Evolutionary conservation across 2,113 vertebrate genomes (phyloP).

Genomic region (Pipa parva): DNA sequence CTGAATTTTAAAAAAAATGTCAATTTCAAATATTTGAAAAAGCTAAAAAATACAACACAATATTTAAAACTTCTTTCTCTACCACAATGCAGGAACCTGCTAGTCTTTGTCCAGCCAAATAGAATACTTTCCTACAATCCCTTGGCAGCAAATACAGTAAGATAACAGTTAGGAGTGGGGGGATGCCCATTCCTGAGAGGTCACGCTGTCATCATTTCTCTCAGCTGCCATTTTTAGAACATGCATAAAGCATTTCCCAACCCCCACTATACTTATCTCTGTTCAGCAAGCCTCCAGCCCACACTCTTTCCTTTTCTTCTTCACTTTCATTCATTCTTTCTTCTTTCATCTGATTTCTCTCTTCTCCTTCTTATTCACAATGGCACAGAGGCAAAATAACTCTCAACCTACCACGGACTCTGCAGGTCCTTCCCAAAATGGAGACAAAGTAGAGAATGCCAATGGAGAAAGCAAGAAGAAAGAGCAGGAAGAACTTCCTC

Average conservation of each 20-base stretch:
- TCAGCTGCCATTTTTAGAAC: constrained; percentile 27
- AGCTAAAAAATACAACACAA: too few species aligned
- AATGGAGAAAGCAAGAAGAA: constrained; percentile 54
- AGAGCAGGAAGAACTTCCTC: constrained; percentile 74
- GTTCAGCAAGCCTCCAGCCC: background rate
- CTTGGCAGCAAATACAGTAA: constrained; percentile 58
- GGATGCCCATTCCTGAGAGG: constrained; percentile 44
- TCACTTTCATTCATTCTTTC: background rate
- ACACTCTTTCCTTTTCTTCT: background rate
- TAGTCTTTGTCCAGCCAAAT: too few species aligned
- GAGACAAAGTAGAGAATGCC: constrained; percentile 42
- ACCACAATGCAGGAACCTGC: too few species aligned
- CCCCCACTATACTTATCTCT: constrained; percentile 5
- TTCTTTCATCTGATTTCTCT: background rate
- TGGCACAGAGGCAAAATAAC: constrained; percentile 67
- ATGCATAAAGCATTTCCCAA: constrained; percentile 10
- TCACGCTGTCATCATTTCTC: constrained; percentile 41
- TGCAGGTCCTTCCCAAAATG: background rate
- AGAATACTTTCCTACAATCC: constrained; percentile 50
- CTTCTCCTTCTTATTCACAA: constrained; percentile 38
- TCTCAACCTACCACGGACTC: constrained; percentile 51
- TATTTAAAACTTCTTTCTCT: too few species aligned
- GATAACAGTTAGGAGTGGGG: constrained; percentile 25
- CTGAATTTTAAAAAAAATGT: too few species aligned
- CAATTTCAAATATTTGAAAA: too few species aligned